phyloP scores from a whole-genome alignment of 2,888 invertebrate species.

The Thecophora atra region DNA sequence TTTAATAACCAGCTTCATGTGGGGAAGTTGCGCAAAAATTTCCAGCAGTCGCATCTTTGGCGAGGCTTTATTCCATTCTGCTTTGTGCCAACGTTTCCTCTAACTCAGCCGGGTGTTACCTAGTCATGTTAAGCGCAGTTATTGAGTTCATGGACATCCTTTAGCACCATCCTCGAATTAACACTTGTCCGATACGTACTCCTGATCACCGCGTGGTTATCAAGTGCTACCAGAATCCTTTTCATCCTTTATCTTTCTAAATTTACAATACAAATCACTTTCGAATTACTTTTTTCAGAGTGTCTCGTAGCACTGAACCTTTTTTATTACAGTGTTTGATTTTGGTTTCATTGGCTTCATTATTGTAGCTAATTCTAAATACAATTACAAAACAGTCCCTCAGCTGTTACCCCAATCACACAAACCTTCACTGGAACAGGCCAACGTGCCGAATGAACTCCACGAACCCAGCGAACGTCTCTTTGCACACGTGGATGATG shows the following conservation, averaged over 20 bases:
- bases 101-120: background rate
- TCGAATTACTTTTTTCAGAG: too few species aligned
- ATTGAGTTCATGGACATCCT: slow-evolving; percentile 6
- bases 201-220: slow-evolving; percentile 13
- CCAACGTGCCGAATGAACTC: slow-evolving; percentile 64
- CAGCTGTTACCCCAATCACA: background rate
- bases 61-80: too few species aligned
- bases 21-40: too few species aligned
- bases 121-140: background rate
- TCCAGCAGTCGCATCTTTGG: too few species aligned
- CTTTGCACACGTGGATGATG: slow-evolving; percentile 63
- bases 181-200: background rate
- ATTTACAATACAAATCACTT: too few species aligned
- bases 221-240: slow-evolving; percentile 12
- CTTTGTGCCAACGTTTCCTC: slow-evolving; percentile 1
- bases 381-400: background rate
- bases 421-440: slow-evolving; percentile 53
- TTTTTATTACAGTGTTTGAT: too few species aligned
- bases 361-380: background rate
- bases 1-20: too few species aligned
- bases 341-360: too few species aligned
- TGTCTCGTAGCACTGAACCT: too few species aligned
- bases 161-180: background rate
- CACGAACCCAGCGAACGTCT: slow-evolving; percentile 64
- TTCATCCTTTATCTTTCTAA: too few species aligned